phyloP scores from a whole-genome alignment of 2,113 vertebrate species.

The Dolichotis patagonum region DNA sequence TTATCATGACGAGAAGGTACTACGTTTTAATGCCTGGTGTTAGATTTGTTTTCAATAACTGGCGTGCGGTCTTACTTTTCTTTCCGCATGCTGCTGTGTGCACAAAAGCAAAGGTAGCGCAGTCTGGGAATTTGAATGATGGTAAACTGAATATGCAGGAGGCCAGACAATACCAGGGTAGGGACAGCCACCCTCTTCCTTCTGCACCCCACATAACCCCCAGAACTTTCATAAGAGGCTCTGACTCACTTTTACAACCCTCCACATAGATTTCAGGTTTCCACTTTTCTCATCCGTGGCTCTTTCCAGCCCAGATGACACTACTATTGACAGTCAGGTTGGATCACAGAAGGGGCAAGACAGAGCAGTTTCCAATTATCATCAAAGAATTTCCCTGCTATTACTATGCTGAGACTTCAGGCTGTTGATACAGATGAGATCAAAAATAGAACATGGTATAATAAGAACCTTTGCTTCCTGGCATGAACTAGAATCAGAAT shows the following conservation, averaged over 20 bases:
- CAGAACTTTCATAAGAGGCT: slow-evolving; percentile 19
- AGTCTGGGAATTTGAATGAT: background rate
- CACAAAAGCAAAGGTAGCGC: background rate
- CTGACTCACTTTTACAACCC: background rate
- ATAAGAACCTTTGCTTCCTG: slow-evolving; percentile 80
- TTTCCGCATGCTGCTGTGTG: background rate
- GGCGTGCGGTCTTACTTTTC: slow-evolving; percentile 63
- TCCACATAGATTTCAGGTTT: slow-evolving; percentile 15
- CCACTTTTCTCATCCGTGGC: slow-evolving; percentile 22
- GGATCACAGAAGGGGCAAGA: slow-evolving; percentile 73
- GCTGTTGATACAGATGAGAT: slow-evolving; percentile 77
- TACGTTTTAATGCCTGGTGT: slow-evolving; percentile 83
- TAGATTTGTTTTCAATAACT: slow-evolving; percentile 75
- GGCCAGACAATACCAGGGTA: background rate
- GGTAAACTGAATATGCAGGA: background rate
- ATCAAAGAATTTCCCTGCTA: slow-evolving; percentile 80
- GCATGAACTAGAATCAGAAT: slow-evolving; percentile 79
- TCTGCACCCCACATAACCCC: background rate
- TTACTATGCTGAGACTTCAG: slow-evolving; percentile 73
- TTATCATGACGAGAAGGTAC: slow-evolving; percentile 83
- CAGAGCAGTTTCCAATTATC: slow-evolving; percentile 64
- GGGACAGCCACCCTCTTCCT: background rate
- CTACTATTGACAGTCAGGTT: slow-evolving; percentile 66
- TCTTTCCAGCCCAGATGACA: slow-evolving; percentile 65
- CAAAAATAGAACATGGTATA: slow-evolving; percentile 80